Evolutionary conservation across 2,797 vertebrate species (phyloP).

Genomic region (Champsocephalus gunnari): DNA sequence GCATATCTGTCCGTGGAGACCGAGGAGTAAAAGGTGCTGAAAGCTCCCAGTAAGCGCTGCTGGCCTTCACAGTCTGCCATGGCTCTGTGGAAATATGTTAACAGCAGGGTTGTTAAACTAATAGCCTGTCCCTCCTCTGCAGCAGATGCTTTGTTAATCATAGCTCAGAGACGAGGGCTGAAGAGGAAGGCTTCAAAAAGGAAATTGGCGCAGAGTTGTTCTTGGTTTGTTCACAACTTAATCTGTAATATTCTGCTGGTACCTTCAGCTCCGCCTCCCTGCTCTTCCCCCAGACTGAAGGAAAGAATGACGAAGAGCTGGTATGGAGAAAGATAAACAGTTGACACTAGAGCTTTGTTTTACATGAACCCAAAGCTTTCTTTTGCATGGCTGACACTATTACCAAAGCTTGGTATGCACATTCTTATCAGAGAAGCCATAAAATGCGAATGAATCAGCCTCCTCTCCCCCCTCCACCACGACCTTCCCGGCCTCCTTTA

Average conservation of each 20-base stretch:
- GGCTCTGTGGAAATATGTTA: constrained; percentile 60
- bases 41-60: constrained; percentile 13
- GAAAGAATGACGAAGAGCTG: constrained; percentile 45
- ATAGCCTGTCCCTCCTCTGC: constrained; percentile 36
- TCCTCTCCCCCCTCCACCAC: constrained; percentile 15
- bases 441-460: constrained; percentile 61
- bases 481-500: constrained; percentile 42
- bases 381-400: constrained; percentile 25
- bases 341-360: constrained; percentile 38
- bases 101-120: constrained; percentile 55
- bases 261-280: constrained; percentile 12
- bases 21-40: constrained; percentile 4
- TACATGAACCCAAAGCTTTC: constrained; percentile 12
- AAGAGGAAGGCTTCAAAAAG: constrained; percentile 18
- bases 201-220: constrained; percentile 23
- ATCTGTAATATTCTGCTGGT: constrained; percentile 19
- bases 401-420: constrained; percentile 42
- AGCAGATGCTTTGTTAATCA: constrained; percentile 73
- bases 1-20: neutral
- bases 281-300: constrained; percentile 21
- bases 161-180: constrained; percentile 35
- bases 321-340: constrained; percentile 46
- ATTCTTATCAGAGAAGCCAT: constrained; percentile 54
- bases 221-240: constrained; percentile 7
- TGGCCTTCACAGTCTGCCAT: constrained; percentile 31